phyloP scores from a whole-genome alignment of 2,797 vertebrate genomes.

The Petrocephalus sullivani region DNA sequence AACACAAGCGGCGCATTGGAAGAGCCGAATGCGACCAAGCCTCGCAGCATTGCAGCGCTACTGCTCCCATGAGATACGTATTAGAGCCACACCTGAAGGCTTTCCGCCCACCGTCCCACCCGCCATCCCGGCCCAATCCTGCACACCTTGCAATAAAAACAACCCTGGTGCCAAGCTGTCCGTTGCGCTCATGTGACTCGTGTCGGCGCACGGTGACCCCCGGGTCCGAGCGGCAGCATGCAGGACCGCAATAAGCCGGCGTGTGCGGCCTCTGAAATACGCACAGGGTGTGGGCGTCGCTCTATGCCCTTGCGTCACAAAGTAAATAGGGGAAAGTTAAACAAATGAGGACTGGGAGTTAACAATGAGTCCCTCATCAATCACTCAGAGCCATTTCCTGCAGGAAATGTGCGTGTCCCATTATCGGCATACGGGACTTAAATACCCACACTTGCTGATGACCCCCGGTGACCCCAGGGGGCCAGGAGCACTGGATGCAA shows the following conservation, averaged over 20 bases:
- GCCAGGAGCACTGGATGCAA: constrained; percentile 30
- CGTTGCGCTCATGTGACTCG: background rate
- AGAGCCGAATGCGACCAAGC: constrained; percentile 75
- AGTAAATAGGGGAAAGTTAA: constrained; percentile 49
- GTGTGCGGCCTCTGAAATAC: constrained; percentile 24
- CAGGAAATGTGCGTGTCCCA: constrained; percentile 50
- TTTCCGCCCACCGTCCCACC: constrained; percentile 39
- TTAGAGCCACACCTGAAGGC: constrained; percentile 72
- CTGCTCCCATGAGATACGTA: constrained; percentile 63
- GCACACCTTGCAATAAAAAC: constrained; percentile 54
- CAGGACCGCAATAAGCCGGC: constrained; percentile 21
- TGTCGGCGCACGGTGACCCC: constrained; percentile 18
- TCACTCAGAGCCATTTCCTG: constrained; percentile 61
- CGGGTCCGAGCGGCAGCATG: constrained; percentile 15
- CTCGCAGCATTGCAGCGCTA: constrained; percentile 62
- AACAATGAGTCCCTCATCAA: constrained; percentile 62
- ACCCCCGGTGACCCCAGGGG: constrained; percentile 16
- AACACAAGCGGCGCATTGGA: constrained; percentile 78
- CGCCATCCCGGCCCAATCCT: constrained; percentile 30
- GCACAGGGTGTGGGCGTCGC: constrained; percentile 32
- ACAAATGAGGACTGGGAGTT: constrained; percentile 53
- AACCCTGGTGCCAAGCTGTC: constrained; percentile 56
- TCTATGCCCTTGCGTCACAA: constrained; percentile 20
- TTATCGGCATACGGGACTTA: constrained; percentile 38
- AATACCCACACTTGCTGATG: constrained; percentile 37